Evolutionary conservation across 2,113 vertebrate genomes (phyloP).

Genomic region (Dromiciops gliroides): DNA sequence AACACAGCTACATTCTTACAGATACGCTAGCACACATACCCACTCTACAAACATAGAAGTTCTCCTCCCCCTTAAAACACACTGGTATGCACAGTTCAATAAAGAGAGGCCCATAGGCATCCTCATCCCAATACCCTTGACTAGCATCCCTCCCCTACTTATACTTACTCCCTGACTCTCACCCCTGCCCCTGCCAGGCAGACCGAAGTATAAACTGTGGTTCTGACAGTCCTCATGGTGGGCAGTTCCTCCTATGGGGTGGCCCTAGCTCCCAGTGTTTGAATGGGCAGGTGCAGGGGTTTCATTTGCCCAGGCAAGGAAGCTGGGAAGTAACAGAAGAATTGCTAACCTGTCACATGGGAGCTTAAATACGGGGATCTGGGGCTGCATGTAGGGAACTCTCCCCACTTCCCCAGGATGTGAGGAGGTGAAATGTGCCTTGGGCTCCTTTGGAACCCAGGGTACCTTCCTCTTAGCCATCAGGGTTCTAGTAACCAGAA

Average conservation of each 20-base stretch:
- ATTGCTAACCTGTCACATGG: not conserved
- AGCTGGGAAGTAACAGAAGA: not conserved
- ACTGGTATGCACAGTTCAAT: not conserved
- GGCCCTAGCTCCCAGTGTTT: not conserved
- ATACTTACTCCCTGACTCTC: not conserved
- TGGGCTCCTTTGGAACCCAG: not conserved
- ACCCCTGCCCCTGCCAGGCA: not conserved
- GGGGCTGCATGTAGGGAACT: accelerated
- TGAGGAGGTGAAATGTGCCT: not conserved
- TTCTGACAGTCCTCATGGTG: not conserved
- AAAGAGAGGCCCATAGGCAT: not conserved
- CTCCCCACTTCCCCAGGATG: accelerated
- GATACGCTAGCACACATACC: not conserved
- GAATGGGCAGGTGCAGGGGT: not conserved
- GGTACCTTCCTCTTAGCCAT: not conserved
- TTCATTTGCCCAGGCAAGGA: not conserved
- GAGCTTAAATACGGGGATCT: not conserved
- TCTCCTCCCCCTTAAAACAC: not conserved
- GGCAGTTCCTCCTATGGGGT: not conserved
- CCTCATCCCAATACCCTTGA: not conserved
- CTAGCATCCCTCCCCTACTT: not conserved
- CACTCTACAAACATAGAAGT: not conserved
- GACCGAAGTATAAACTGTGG: not conserved
- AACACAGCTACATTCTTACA: not conserved
- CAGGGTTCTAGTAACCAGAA: not conserved